These are phyloP conservation scores for Hycleus phaleratus DNA, from an alignment of 1,140 invertebrate genomes.

Conservation along the genomic window DNA sequence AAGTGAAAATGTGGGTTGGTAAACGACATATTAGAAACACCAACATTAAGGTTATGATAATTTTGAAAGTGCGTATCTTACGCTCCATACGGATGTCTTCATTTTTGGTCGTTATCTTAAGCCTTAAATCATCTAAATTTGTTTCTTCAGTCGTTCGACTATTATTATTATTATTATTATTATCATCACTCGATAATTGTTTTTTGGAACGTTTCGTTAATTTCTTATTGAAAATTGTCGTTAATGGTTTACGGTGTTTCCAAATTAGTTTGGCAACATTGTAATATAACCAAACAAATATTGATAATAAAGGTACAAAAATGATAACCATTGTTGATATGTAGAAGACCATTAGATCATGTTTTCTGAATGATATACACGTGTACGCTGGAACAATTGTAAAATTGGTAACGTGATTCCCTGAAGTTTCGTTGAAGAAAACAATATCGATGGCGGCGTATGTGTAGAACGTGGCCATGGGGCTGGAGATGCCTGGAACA, in stretches of 20 bases:
- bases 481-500: too few relatives aligned
- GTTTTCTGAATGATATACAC: slow-evolving; percentile 35
- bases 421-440: slow-evolving; percentile 11
- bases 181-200: neutral
- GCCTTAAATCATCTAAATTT: neutral
- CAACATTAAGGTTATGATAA: slow-evolving; percentile 47
- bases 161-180: too few relatives aligned
- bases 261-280: slow-evolving; percentile 47
- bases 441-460: slow-evolving; percentile 7
- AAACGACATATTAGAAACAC: slow-evolving; percentile 45
- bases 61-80: slow-evolving; percentile 46
- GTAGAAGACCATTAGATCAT: slow-evolving; percentile 38
- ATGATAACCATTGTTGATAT: slow-evolving; percentile 42
- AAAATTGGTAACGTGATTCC: slow-evolving; percentile 4
- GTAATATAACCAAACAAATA: slow-evolving; percentile 47
- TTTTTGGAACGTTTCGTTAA: slow-evolving; percentile 17
- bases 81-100: slow-evolving; percentile 36
- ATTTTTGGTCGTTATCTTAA: slow-evolving; percentile 7
- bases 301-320: slow-evolving; percentile 45
- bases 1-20: slow-evolving; percentile 46
- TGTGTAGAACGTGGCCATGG: too few relatives aligned
- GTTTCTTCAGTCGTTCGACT: too few relatives aligned
- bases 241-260: slow-evolving; percentile 35
- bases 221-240: slow-evolving; percentile 16
- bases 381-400: slow-evolving; percentile 17